phyloP scores from a whole-genome alignment of 64 coral and sea anemone genomes.

The Montipora capricornis region DNA sequence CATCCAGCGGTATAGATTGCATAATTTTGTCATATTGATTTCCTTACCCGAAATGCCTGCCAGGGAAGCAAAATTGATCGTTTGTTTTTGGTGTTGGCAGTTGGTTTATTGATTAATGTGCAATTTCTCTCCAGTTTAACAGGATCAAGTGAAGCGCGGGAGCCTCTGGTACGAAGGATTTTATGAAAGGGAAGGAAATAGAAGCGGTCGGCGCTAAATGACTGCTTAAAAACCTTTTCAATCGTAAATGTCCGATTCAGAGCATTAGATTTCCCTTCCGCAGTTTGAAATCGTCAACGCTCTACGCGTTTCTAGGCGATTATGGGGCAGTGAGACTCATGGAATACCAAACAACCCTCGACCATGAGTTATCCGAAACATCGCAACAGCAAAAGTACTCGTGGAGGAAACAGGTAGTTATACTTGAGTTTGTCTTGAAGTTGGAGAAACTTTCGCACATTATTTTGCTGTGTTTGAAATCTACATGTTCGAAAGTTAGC shows the following conservation, averaged over 20 bases:
- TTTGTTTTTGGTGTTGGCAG: not conserved
- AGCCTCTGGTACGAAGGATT: slow-evolving; percentile 46
- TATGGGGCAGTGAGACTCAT: slow-evolving; percentile 47
- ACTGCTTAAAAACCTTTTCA: slow-evolving; percentile 50
- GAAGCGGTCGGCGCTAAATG: slow-evolving; percentile 14
- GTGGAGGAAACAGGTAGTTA: slow-evolving; percentile 42
- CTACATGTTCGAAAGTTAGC: not conserved
- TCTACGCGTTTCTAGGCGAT: slow-evolving; percentile 17
- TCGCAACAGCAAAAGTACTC: not conserved
- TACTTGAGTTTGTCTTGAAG: not conserved
- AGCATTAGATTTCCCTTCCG: slow-evolving; percentile 6
- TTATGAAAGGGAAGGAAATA: slow-evolving; percentile 55
- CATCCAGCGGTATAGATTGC: too few species aligned
- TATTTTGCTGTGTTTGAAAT: not conserved
- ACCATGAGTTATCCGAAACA: slow-evolving; percentile 35
- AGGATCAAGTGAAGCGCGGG: slow-evolving; percentile 6
- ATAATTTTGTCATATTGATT: too few species aligned
- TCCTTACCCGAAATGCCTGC: too few species aligned
- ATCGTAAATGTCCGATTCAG: slow-evolving; percentile 4
- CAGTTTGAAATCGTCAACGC: slow-evolving; percentile 36
- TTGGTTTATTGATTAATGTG: not conserved
- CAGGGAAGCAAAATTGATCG: too few species aligned
- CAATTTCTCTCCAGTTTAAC: slow-evolving; percentile 14
- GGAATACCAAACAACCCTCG: slow-evolving; percentile 36
- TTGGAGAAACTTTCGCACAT: not conserved